Evolutionary conservation across 2,797 vertebrate genomes (phyloP).

Genomic region (Apodemus agrarius): DNA sequence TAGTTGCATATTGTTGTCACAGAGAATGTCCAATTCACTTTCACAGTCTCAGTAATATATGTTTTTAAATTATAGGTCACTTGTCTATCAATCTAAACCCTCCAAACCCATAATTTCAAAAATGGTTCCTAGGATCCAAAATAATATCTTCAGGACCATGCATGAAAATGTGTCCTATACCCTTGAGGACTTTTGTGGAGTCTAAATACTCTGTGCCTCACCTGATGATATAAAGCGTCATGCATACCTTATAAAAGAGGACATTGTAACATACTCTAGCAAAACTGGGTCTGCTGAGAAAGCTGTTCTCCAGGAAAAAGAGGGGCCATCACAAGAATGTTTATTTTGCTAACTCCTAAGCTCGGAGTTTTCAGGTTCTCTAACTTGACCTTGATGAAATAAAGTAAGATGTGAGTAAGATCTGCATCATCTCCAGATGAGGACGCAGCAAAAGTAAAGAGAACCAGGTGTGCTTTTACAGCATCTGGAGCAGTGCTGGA

Average conservation of each 20-base stretch:
- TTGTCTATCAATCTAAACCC: constrained; percentile 40
- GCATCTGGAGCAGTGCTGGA: not conserved
- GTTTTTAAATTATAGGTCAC: constrained; percentile 49
- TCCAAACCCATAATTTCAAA: constrained; percentile 57
- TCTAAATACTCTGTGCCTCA: not conserved
- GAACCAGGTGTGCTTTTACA: not conserved
- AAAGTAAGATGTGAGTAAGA: not conserved
- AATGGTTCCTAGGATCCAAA: constrained; percentile 26
- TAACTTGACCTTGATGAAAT: constrained; percentile 8
- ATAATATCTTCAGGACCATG: not conserved
- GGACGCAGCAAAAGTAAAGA: constrained; percentile 19
- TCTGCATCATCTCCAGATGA: not conserved
- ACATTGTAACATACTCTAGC: not conserved
- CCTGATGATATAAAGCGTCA: not conserved
- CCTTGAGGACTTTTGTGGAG: not conserved
- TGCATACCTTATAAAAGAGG: not conserved
- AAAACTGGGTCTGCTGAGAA: not conserved
- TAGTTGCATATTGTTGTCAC: constrained; percentile 41
- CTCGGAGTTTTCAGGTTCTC: not conserved
- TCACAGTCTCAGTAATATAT: not conserved
- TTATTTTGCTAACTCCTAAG: not conserved
- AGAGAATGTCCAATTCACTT: constrained; percentile 14
- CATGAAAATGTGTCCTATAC: not conserved
- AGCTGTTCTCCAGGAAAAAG: not conserved
- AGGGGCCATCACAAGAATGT: not conserved